Conservation (phyloP, 1,140 invertebrate species). For the Megalonaias nervosa region DNA sequence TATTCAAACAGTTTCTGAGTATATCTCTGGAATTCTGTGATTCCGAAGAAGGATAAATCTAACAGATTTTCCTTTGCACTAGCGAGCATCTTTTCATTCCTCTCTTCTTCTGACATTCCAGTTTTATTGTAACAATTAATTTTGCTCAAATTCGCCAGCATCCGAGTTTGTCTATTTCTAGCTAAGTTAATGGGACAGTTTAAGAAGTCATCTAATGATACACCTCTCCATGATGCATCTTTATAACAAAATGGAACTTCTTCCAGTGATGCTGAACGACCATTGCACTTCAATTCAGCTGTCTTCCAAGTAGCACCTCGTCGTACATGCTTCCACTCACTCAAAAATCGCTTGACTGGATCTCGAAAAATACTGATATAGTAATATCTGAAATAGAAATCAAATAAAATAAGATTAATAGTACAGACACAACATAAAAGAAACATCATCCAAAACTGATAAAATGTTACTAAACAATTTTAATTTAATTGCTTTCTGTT, state of each 20-base stretch:
- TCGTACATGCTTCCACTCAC: slow-evolving; percentile 95
- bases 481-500: neutral
- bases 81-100: slow-evolving; percentile 87
- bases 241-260: slow-evolving; percentile 75
- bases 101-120: slow-evolving; percentile 77
- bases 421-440: neutral
- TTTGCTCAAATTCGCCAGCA: slow-evolving; percentile 90
- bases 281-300: slow-evolving; percentile 71
- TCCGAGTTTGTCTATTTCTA: slow-evolving; percentile 95
- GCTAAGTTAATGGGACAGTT: slow-evolving; percentile 93
- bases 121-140: slow-evolving; percentile 96
- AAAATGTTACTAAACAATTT: neutral
- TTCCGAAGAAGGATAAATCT: slow-evolving; percentile 96
- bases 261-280: slow-evolving; percentile 82
- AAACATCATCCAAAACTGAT: neutral
- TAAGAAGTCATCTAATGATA: slow-evolving; percentile 88
- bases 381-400: slow-evolving; percentile 81
- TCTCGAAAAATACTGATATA: slow-evolving; percentile 96
- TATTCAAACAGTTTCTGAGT: slow-evolving; percentile 98
- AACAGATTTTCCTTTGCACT: slow-evolving; percentile 96
- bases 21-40: slow-evolving; percentile 94
- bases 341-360: slow-evolving; percentile 90
- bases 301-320: slow-evolving; percentile 96
- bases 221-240: slow-evolving; percentile 75
- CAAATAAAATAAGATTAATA: neutral